A percentile compares a stretch with the other conserved stretches of the same genome.
These are phyloP conservation scores for Rattus rattus DNA, from an alignment of 2,113 vertebrate species.

Conservation along the genomic window DNA sequence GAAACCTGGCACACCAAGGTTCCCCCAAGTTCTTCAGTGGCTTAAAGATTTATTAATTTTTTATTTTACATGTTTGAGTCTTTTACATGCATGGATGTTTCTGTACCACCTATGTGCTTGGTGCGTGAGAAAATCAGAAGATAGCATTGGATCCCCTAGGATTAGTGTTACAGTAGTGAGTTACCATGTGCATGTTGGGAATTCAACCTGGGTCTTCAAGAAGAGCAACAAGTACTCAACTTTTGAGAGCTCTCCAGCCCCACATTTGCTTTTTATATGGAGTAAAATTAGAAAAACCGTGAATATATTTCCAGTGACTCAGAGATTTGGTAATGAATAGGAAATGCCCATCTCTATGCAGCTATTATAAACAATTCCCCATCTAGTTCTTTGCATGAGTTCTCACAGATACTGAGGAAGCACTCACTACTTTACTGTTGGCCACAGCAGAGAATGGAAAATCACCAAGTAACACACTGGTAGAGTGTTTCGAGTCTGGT, in stretches of 20 bases:
- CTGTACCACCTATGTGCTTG: not conserved
- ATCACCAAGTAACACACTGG: too few species aligned
- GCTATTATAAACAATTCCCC: not conserved
- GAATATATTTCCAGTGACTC: not conserved
- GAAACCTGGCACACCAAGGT: not conserved
- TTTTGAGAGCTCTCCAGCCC: not conserved
- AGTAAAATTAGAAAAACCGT: not conserved
- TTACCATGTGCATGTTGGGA: not conserved
- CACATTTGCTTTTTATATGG: not conserved
- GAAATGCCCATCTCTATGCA: not conserved
- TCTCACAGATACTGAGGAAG: not conserved
- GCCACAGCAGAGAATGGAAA: not conserved
- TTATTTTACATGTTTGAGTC: not conserved
- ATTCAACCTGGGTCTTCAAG: not conserved
- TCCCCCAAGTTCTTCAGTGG: not conserved
- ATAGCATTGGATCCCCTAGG: not conserved
- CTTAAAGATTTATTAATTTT: not conserved
- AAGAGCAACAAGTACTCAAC: not conserved
- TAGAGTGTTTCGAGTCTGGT: not conserved
- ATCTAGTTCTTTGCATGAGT: not conserved
- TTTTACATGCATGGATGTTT: not conserved
- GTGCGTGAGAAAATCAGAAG: not conserved
- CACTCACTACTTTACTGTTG: not conserved
- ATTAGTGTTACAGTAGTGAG: not conserved
- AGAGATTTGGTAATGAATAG: not conserved